A percentile compares a stretch with the other conserved stretches of the same genome.
These are phyloP conservation scores for Heliconius charithonia DNA, from an alignment of 2,888 invertebrate species.

Conservation along the genomic window DNA sequence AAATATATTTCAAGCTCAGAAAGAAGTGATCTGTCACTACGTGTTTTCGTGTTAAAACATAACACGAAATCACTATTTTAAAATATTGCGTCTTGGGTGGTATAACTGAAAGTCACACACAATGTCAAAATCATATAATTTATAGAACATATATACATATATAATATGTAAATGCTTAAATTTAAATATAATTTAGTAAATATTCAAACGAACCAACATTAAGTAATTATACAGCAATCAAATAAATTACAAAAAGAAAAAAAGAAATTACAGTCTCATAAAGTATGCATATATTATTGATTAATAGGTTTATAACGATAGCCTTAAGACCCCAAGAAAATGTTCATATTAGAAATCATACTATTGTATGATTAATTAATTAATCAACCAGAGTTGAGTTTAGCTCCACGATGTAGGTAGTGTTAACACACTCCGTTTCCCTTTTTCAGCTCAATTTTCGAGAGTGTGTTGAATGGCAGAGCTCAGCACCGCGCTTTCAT, in stretches of 20 bases:
- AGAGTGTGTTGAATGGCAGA: not conserved
- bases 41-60: not conserved
- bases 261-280: not conserved
- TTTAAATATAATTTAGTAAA: not conserved
- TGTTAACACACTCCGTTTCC: not conserved
- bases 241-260: not conserved
- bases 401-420: not conserved
- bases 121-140: not conserved
- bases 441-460: not conserved
- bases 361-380: too few species aligned
- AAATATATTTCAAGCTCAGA: not conserved
- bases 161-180: slow-evolving; percentile 1
- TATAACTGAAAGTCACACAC: not conserved
- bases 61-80: not conserved
- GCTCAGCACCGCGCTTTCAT: not conserved
- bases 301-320: not conserved
- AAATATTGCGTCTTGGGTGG: not conserved
- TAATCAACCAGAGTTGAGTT: too few species aligned
- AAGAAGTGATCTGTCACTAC: not conserved
- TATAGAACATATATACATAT: not conserved
- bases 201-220: slow-evolving; percentile 6
- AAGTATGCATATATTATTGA: slow-evolving; percentile 18
- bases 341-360: not conserved
- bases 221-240: slow-evolving; percentile 15
- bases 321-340: not conserved